A percentile compares a stretch with the other conserved stretches of the same genome.
phyloP scores from a whole-genome alignment of 2,888 invertebrate species.

The Flexamia atlantica region DNA sequence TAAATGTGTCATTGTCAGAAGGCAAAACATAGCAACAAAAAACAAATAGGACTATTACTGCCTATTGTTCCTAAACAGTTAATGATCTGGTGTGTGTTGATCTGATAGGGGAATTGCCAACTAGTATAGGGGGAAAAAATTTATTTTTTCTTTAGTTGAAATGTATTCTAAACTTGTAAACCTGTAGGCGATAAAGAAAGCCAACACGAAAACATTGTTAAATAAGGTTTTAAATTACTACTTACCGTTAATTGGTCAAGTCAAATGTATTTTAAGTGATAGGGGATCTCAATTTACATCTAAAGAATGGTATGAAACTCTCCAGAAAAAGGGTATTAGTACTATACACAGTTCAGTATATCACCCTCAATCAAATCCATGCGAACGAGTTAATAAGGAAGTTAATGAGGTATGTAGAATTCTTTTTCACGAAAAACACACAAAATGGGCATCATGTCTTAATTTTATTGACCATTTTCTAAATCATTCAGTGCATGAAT shows the following conservation, averaged over 20 bases:
- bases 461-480: neutral
- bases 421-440: neutral
- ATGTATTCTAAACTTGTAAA: constrained; percentile 4
- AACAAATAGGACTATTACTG: neutral
- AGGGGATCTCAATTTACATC: constrained; percentile 26
- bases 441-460: neutral
- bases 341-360: constrained; percentile 1
- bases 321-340: neutral
- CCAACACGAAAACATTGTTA: constrained; percentile 11
- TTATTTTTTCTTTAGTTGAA: constrained; percentile 20
- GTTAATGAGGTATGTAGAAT: constrained; percentile 8
- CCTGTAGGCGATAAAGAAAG: constrained; percentile 14
- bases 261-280: constrained; percentile 13
- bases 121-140: neutral
- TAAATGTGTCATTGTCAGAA: constrained; percentile 14
- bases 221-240: constrained; percentile 42
- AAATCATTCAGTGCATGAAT: neutral
- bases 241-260: neutral
- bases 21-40: neutral
- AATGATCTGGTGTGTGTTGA: too few species aligned
- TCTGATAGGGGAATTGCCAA: neutral
- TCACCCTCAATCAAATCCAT: constrained; percentile 34
- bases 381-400: too few species aligned
- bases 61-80: neutral
- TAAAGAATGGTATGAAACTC: constrained; percentile 4